These are phyloP conservation scores for Nephrotoma flavescens DNA, from an alignment of 2,888 invertebrate species.

Conservation along the genomic window DNA sequence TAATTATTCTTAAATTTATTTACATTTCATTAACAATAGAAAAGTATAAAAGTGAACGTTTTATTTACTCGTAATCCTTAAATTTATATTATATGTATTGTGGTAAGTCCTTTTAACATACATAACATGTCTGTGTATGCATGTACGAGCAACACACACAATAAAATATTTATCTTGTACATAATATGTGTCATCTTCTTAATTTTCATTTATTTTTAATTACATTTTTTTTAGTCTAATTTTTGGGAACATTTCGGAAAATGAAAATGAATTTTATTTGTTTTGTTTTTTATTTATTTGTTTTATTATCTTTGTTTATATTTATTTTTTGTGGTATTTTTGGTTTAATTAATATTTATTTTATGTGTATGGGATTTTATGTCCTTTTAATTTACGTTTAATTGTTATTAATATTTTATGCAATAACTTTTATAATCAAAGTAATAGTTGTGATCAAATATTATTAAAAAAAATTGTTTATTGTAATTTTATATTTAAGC, in stretches of 20 bases:
- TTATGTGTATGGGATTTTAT: background rate
- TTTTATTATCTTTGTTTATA: background rate
- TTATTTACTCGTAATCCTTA: background rate
- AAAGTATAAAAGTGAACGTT: background rate
- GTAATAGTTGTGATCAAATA: no score
- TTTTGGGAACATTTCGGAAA: background rate
- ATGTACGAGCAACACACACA: background rate
- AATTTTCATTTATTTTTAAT: background rate
- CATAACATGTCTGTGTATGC: background rate
- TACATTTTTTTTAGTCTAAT: background rate
- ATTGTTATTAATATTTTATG: background rate
- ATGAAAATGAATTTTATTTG: background rate
- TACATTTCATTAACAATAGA: background rate
- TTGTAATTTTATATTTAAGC: no score
- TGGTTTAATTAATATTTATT: background rate
- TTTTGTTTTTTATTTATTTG: background rate
- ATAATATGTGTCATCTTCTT: background rate
- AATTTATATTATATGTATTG: background rate
- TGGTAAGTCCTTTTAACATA: background rate
- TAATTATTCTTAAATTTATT: background rate
- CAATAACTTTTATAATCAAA: no score
- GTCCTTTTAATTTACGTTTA: background rate
- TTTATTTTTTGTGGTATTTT: background rate
- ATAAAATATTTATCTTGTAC: background rate
- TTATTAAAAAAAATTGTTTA: no score